phyloP scores from a whole-genome alignment of 2,797 vertebrate genomes.

The Halcyon smyrnensis region DNA sequence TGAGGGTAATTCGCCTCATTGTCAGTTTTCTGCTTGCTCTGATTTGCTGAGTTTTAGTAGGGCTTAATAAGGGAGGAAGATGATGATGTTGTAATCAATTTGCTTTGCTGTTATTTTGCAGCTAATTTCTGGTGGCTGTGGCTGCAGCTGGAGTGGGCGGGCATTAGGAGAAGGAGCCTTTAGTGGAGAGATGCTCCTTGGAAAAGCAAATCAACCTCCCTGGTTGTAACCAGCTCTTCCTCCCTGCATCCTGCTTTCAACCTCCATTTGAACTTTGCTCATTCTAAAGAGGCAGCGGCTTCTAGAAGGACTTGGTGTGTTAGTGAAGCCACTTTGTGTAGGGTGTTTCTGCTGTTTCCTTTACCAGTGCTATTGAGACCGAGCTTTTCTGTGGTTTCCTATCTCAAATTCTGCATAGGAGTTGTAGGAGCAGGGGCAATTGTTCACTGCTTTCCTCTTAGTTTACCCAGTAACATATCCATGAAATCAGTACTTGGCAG shows the following conservation, averaged over 20 bases:
- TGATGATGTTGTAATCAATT: background rate
- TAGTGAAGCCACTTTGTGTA: background rate
- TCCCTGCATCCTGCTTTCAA: background rate
- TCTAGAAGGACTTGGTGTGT: background rate
- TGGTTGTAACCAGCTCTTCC: background rate
- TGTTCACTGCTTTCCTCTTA: background rate
- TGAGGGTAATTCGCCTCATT: background rate
- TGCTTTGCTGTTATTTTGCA: background rate
- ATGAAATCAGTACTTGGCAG: background rate
- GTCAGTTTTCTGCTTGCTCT: constrained; percentile 11
- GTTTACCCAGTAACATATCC: background rate
- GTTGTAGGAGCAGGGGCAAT: background rate
- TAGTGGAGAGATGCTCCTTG: background rate
- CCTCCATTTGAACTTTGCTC: background rate
- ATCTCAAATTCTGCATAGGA: background rate
- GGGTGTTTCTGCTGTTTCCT: background rate
- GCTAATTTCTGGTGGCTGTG: background rate
- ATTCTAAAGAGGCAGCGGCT: background rate
- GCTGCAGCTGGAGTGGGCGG: background rate
- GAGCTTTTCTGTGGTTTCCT: background rate
- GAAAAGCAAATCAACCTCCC: background rate
- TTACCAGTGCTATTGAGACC: background rate
- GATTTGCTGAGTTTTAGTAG: background rate
- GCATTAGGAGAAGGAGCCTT: background rate
- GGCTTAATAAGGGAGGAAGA: constrained; percentile 2